Evolutionary conservation across 35 echinoderm and acorn worm species (phyloP).

Genomic region (Stichopus chloronotus): DNA sequence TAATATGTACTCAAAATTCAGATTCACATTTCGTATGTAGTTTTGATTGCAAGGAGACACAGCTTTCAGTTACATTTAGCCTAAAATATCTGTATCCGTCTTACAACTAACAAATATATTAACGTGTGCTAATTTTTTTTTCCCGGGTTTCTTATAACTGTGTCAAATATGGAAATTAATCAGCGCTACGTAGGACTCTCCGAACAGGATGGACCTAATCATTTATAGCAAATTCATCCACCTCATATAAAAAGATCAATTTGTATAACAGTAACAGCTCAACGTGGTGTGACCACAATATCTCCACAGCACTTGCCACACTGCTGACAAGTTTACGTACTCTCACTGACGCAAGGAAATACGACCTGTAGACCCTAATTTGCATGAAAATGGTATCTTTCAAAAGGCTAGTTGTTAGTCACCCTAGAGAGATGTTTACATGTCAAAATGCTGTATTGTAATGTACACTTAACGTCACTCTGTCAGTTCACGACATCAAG

Average conservation of each 20-base stretch:
- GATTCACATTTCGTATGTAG: too few species aligned
- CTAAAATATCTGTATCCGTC: too few species aligned
- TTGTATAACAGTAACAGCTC: not conserved
- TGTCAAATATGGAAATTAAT: slow-evolving; percentile 12
- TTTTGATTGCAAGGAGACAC: too few species aligned
- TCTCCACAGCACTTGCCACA: not conserved
- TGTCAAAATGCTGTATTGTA: slow-evolving; percentile 38
- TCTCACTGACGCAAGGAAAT: slow-evolving; percentile 11
- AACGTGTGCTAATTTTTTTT: too few species aligned
- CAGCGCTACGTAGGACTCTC: not conserved
- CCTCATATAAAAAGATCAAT: not conserved
- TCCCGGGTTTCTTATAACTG: not conserved
- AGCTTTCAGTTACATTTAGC: too few species aligned
- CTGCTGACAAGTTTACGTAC: not conserved
- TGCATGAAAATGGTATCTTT: slow-evolving; percentile 29
- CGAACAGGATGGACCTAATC: not conserved
- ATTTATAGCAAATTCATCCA: not conserved
- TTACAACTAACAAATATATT: too few species aligned
- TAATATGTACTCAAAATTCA: too few species aligned
- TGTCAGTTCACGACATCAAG: slow-evolving; percentile 30
- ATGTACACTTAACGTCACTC: slow-evolving; percentile 38
- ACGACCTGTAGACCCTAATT: slow-evolving; percentile 32
- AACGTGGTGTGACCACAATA: not conserved
- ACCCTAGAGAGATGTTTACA: slow-evolving; percentile 33
- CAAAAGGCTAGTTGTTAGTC: not conserved